Evolutionary conservation across 2,113 vertebrate species (phyloP), one percentile per base, ranked within the genome.

Genomic region (Colaptes auratus): DNA sequence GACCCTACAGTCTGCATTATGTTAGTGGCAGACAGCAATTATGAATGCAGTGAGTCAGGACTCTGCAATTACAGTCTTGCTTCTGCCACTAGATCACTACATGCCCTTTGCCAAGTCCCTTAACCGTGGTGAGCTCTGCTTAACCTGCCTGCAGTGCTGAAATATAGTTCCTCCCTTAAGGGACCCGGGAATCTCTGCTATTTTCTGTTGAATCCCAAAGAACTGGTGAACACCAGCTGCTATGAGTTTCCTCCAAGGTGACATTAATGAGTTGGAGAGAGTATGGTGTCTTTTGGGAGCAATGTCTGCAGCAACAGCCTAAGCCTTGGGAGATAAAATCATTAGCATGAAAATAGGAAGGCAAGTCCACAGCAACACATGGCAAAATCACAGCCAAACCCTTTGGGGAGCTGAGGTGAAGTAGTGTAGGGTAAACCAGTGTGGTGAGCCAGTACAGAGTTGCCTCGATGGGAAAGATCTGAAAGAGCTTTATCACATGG

Each of bases 361-460:
- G 50, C 27, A 55, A 8, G 79, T 66, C 55, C 72, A 23, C 70
- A 86, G 59, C 30, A 88, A 63, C 46, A 70, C 39, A 27, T 18
- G 60, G 79, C 63, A 77, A 82, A 87, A 91, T 10, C 56, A 71
- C 42, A 93, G 60, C 35, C 64, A 71, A 83, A 16, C 6, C 67
- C 66, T 5, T 0, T 33, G 60, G 39, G 85, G 42, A 91, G 12
- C 42, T 2, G 14, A 70, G 19, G 60, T 1, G 2, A 64, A 81
- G 50, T 30, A 69, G 12, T 9, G 17, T n/a, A 76, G 79, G 66
- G 64, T 61, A 59, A 95, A 73, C 14, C 25, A 24, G 42, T 28
- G 16, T 21, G 66, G 50, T 79, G 56, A 82, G 88, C 58, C 73
- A 85, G 19, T 36, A 25, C 35, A 35, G 10, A 2, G 0, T 73